Percentiles rank a stretch among this genome's conserved stretches.
phyloP scores from a whole-genome alignment of 1,140 invertebrate genomes.

The Heliconius eleuchia region DNA sequence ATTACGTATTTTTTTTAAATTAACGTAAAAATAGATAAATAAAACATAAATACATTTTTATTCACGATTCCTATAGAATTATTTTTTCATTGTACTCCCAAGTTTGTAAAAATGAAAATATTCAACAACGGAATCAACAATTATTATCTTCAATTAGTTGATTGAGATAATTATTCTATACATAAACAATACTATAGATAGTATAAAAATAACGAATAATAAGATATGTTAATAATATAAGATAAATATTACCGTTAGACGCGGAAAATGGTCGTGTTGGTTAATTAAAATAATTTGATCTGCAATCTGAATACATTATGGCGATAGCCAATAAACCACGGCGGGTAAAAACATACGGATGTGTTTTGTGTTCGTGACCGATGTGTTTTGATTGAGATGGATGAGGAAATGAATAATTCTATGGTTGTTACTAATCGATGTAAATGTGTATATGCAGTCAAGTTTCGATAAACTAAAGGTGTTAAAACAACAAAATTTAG shows the following conservation, averaged over 20 bases:
- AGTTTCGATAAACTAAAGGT: too few relatives aligned
- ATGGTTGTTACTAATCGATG: not conserved
- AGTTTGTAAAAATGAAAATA: too few relatives aligned
- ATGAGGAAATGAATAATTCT: slow-evolving; percentile 1
- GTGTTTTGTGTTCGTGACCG: slow-evolving; percentile 16
- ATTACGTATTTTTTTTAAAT: too few relatives aligned
- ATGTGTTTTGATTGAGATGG: not conserved
- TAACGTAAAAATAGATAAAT: too few relatives aligned
- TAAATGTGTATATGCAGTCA: not conserved
- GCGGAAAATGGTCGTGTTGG: slow-evolving; percentile 47
- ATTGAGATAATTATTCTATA: not conserved
- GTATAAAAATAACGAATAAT: not conserved
- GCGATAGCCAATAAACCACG: slow-evolving; percentile 63
- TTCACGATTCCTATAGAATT: too few relatives aligned
- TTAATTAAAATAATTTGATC: slow-evolving; percentile 76
- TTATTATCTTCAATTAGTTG: not conserved
- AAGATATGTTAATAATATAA: slow-evolving; percentile 14
- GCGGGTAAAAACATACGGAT: slow-evolving; percentile 45
- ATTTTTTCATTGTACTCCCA: too few relatives aligned
- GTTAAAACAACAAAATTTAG: too few relatives aligned
- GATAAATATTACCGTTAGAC: slow-evolving; percentile 37
- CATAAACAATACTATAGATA: slow-evolving; percentile 4
- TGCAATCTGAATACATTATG: slow-evolving; percentile 72
- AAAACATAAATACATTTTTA: too few relatives aligned
- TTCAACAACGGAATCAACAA: too few relatives aligned